Base-by-base conservation (phyloP, 2,113 vertebrate genomes). In the Hystrix brachyura region DNA sequence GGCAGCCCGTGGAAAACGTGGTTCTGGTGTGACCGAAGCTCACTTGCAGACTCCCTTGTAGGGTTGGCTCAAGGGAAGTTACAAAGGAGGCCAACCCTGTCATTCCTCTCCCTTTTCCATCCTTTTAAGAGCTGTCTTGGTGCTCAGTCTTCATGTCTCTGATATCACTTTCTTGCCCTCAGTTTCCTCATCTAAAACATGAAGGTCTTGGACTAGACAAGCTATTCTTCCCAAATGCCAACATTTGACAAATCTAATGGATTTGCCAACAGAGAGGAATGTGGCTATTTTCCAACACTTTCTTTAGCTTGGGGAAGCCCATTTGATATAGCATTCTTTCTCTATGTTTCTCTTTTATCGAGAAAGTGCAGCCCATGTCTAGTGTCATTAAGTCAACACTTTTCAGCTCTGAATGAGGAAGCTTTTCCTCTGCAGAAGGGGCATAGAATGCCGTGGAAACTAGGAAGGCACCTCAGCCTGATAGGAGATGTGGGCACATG, bases 281-380 rank as follows among this genome's bases (percentile, higher is more conserved):
- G 79, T 53, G 87, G 69, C 80, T 89, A 65, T 78, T 96, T 94
- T 90, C 94, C 43, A 80, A 55, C 46, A 71, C 55, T 97, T 97
- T 79, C 62, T 94, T 92, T 90, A 72, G 76, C 96, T 95, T 89
- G 29, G 38, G 55, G 64, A 93, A 93, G 59, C 64, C 29, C 59
- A 81, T 81, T 86, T 96, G 87, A 62, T 87, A 55, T 53, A 69
- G 84, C 67, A 55, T 85, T 95, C 53, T 91, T 96, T 88, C 43
- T 84, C 59, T 82, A 23, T 48, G 29, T 94, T 76, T 80, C 65
- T 59, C 67, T 93, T 88, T 72, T 84, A 96, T 96, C 60, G 81
- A 71, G 76, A 90, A 95, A 96, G 65, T 43, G 59, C 17, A 1
- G 72, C 86, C 59, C 65, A 93, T 94, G 90, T 84, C 51, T 60